A percentile compares a stretch with the other conserved stretches of the same genome.
These are phyloP conservation scores for Atta cephalotes DNA, from an alignment of 1,140 invertebrate species.

Conservation along the genomic window DNA sequence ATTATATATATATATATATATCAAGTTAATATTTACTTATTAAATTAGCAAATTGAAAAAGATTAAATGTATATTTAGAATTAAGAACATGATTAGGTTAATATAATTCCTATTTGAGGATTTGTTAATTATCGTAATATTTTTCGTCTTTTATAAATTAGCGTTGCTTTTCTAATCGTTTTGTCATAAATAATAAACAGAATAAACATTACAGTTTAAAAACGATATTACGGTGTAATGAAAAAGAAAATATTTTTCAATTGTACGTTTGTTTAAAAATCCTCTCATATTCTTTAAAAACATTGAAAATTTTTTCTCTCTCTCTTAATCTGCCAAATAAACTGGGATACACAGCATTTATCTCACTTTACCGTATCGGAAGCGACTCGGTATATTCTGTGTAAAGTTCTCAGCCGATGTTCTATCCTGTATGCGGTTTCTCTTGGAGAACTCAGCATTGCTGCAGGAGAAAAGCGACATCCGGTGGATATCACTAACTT, in stretches of 20 bases:
- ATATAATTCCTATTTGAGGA: neutral
- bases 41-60: neutral
- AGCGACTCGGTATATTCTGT: neutral
- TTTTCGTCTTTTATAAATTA: neutral
- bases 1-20: neutral
- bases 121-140: neutral
- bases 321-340: neutral
- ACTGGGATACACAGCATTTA: conserved; percentile 16
- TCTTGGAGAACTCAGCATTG: neutral
- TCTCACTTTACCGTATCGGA: conserved; percentile 40
- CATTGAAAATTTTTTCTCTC: neutral
- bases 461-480: conserved; percentile 21
- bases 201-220: no score
- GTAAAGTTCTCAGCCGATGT: conserved; percentile 29
- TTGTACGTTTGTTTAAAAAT: neutral
- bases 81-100: neutral
- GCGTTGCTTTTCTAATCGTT: neutral
- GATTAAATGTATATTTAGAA: neutral
- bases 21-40: neutral
- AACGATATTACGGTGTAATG: neutral
- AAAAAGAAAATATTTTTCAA: neutral
- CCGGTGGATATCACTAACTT: conserved; percentile 38
- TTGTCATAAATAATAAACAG: neutral
- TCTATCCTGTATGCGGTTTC: conserved; percentile 28
- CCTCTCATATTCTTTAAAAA: neutral